A percentile compares a stretch with the other conserved stretches of the same genome.
These are phyloP conservation scores for Leptocoma aspasia DNA, from an alignment of 2,113 vertebrate genomes.

Conservation along the genomic window DNA sequence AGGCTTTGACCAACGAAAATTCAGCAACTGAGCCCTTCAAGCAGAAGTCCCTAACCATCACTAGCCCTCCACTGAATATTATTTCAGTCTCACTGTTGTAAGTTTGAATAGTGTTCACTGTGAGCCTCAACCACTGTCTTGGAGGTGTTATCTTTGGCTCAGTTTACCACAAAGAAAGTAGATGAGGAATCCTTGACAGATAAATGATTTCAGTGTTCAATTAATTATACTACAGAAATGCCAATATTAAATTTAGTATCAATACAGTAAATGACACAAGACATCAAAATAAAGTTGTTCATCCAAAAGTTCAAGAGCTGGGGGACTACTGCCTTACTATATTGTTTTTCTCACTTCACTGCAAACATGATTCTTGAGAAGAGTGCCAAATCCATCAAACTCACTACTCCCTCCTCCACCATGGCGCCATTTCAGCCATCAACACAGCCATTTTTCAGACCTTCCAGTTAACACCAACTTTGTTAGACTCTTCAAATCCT, in stretches of 20 bases:
- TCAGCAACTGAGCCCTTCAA: rapidly evolving
- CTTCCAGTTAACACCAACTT: neutral
- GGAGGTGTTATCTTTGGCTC: neutral
- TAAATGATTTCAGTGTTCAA: neutral
- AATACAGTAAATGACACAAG: neutral
- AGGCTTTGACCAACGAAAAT: neutral
- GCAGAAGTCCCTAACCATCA: neutral
- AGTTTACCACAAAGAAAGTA: neutral
- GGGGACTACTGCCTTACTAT: neutral
- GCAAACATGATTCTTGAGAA: neutral
- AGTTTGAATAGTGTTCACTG: neutral
- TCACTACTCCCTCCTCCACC: neutral
- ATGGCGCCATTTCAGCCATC: neutral
- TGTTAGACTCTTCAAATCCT: neutral
- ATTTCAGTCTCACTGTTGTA: neutral
- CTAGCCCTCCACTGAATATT: neutral
- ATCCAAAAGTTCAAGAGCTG: neutral
- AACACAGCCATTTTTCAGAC: neutral
- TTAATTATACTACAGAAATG: neutral
- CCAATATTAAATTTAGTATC: neutral
- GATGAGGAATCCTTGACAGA: neutral
- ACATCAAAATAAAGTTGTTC: neutral
- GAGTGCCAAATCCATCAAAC: neutral
- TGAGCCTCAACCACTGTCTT: neutral
- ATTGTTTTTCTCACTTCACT: neutral